phyloP scores from a whole-genome alignment of 2,797 vertebrate genomes.

The Phataginus tetradactyla region DNA sequence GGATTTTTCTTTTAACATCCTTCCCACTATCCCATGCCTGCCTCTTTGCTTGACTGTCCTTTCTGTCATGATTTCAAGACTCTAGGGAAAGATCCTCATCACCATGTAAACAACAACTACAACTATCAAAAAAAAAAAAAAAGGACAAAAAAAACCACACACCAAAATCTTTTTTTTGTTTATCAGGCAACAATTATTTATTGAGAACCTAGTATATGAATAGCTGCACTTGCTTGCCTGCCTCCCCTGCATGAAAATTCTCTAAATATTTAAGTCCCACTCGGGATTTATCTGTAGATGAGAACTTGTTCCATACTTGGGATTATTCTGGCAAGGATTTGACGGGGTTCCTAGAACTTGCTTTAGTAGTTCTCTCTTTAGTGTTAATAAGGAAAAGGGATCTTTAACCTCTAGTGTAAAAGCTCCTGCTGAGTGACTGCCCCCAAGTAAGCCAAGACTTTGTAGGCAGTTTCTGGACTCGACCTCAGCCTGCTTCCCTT shows the following conservation, averaged over 20 bases:
- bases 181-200: neutral
- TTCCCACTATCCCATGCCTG: neutral
- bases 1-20: neutral
- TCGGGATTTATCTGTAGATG: neutral
- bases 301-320: neutral
- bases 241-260: neutral
- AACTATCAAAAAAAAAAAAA: neutral
- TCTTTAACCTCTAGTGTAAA: neutral
- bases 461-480: neutral
- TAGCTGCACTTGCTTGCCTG: neutral
- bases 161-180: neutral
- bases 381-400: neutral
- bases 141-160: neutral
- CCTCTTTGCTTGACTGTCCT: neutral
- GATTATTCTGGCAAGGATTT: neutral
- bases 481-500: neutral
- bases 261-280: neutral
- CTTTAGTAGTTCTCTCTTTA: neutral
- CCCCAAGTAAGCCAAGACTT: neutral
- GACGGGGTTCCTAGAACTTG: neutral
- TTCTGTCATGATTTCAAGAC: neutral
- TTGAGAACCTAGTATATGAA: neutral
- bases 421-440: neutral
- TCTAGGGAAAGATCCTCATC: neutral
- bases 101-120: neutral